A percentile compares a stretch with the other conserved stretches of the same genome.
Evolutionary conservation across 2,888 invertebrate genomes (phyloP).

Genomic region (Spisula solida): DNA sequence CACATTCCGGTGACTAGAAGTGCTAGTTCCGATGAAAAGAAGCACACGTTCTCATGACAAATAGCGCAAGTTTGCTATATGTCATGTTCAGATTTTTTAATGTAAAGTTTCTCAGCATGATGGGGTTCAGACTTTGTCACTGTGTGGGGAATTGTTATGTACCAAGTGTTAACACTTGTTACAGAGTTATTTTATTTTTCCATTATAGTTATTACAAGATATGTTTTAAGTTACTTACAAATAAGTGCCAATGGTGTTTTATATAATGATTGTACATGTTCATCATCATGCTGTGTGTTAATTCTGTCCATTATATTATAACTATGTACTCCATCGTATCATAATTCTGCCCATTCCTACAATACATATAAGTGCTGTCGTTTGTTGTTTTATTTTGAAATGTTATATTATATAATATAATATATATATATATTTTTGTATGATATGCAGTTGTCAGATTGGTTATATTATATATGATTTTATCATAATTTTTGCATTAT

Average conservation of each 20-base stretch:
- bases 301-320: neutral
- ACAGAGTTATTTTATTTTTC: neutral
- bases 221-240: conserved; percentile 14
- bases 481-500: neutral
- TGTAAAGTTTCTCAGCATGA: neutral
- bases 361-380: conserved; percentile 4
- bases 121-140: neutral
- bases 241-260: conserved; percentile 19
- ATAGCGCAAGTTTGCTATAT: too few relatives aligned
- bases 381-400: neutral
- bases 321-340: neutral
- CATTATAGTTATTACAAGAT: neutral
- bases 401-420: conserved; percentile 13
- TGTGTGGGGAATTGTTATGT: neutral
- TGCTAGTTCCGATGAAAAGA: too few relatives aligned
- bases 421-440: conserved; percentile 28
- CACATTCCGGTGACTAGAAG: too few relatives aligned
- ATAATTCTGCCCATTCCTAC: neutral
- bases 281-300: neutral
- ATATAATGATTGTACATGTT: neutral
- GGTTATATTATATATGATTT: neutral
- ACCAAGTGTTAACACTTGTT: neutral
- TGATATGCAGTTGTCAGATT: neutral
- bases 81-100: too few relatives aligned
- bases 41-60: too few relatives aligned